Base-by-base conservation (phyloP, 2,797 vertebrate species). In the Triplophysa bombifrons region DNA sequence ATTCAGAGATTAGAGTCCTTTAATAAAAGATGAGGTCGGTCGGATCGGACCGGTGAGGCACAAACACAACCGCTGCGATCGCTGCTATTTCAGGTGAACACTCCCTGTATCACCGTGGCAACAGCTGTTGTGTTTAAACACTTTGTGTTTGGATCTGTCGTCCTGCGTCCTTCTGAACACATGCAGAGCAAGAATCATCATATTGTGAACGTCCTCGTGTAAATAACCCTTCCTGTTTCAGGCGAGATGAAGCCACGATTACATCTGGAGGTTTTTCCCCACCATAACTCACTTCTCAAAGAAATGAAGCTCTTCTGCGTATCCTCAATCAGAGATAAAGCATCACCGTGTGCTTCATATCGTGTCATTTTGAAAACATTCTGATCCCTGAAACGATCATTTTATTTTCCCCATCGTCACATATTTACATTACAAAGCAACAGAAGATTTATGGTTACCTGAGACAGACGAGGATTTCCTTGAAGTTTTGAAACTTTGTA, bases 1-100 rank as follows among this genome's bases (percentile, higher is more conserved):
- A 51, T 63, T 30, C 25, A 19, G 51, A 66, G 25, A 72, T 20
- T 38, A 72, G 72, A 81, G 82, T 64, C 38, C 76, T 76, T 81
- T 55, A 74, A 76, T 81, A 83, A 78, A 78, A 78, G 66, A 84
- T 72, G 75, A 84, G 75, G 30, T 3, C 46, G 13, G n/a, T n/a
- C 51, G 19, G 19, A 53, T n/a, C 70, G 19, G 19, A 53, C 9
- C 70, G 44, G 81, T 51, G 78, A 75, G 53, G 30, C 55, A 60
- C 70, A 61, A 38, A 25, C 51, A 56, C 69, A 71, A 80, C 60
- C 63, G 53, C 51, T 80, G 77, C 63, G 48, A 69, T 50, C 69
- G 70, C 73, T 77, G 76, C 80, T 82, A 80, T 85, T 85, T 82
- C 82, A 85, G 84, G 84, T 84, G 84, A 85, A 84, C 76, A 66